phyloP scores from a whole-genome alignment of 1,140 invertebrate species.

The Lepidotrigona ventralis region DNA sequence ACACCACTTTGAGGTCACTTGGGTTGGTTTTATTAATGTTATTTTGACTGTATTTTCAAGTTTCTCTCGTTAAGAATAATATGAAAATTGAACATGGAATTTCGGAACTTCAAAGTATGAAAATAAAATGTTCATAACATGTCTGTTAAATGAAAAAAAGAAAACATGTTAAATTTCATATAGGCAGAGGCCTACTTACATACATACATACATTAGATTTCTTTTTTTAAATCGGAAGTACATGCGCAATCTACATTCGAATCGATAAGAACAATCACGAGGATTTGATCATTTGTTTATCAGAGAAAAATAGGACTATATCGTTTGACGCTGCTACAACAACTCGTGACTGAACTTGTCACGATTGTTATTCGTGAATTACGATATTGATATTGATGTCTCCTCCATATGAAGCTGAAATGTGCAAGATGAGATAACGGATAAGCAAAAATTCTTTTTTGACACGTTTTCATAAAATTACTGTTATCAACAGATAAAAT shows the following conservation, averaged over 20 bases:
- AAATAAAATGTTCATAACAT: background rate
- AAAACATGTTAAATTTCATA: background rate
- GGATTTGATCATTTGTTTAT: conserved; percentile 50
- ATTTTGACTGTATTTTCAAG: background rate
- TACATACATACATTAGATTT: background rate
- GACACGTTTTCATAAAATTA: background rate
- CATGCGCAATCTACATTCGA: conserved; percentile 32
- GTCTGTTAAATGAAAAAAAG: background rate
- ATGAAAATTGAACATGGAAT: background rate
- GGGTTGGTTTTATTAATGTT: background rate
- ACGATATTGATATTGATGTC: conserved; percentile 30
- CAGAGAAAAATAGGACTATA: conserved; percentile 54
- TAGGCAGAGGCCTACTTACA: too few relatives aligned
- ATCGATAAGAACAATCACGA: conserved; percentile 55
- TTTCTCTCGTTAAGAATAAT: background rate
- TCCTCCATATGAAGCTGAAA: background rate
- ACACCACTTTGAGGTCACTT: background rate
- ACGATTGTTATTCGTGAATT: conserved; percentile 54
- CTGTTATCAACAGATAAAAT: background rate
- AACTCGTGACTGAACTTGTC: conserved; percentile 43
- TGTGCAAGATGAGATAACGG: conserved; percentile 21
- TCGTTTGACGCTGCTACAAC: conserved; percentile 22
- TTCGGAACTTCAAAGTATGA: background rate
- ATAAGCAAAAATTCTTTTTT: conserved; percentile 15
- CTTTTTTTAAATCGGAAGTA: background rate